phyloP scores from a whole-genome alignment of 1,140 invertebrate genomes.

The Akabosia matsudoensis region DNA sequence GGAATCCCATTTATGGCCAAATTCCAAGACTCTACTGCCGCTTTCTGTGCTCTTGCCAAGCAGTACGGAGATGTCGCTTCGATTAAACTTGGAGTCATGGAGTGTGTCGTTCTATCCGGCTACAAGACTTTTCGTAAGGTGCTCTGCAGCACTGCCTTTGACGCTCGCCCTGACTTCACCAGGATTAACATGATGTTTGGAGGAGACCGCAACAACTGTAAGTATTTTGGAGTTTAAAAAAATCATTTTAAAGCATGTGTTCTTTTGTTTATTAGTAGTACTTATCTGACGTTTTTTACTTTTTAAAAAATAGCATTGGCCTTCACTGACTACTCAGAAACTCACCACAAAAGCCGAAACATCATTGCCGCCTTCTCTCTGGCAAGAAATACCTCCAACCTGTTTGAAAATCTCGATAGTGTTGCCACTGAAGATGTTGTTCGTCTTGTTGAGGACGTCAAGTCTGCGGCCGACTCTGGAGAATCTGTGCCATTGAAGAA shows the following conservation, averaged over 20 bases:
- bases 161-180: constrained; percentile 73
- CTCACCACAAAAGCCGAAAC: constrained; percentile 73
- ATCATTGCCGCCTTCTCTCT: constrained; percentile 72
- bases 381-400: constrained; percentile 66
- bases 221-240: constrained; percentile 57
- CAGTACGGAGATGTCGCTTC: constrained; percentile 72
- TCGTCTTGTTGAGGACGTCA: constrained; percentile 34
- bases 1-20: constrained; percentile 65
- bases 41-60: constrained; percentile 65
- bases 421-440: constrained; percentile 45
- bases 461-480: background rate
- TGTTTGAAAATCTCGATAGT: constrained; percentile 56
- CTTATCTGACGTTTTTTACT: background rate
- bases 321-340: constrained; percentile 77
- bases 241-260: background rate
- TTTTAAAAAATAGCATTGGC: constrained; percentile 65
- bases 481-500: constrained; percentile 27
- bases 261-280: background rate
- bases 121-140: constrained; percentile 71
- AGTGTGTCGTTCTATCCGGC: constrained; percentile 73
- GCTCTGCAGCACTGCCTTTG: constrained; percentile 73
- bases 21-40: constrained; percentile 66
- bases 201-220: constrained; percentile 67
- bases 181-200: constrained; percentile 65
- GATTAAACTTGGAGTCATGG: constrained; percentile 65